Conservation (phyloP, 1,140 invertebrate genomes). For the Drosophila dunni region DNA sequence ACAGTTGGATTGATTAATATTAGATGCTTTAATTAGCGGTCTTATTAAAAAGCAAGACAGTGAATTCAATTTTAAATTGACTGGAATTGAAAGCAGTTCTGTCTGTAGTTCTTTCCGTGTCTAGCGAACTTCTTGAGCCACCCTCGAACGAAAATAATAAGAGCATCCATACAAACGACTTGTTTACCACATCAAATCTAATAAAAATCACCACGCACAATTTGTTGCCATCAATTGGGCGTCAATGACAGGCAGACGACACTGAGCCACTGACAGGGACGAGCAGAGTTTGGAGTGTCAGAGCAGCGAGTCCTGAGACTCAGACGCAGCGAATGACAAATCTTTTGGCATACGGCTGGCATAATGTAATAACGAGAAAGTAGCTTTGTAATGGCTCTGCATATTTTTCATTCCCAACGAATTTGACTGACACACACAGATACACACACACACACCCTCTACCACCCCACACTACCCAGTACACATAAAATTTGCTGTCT, state of each 20-base stretch:
- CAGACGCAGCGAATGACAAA: constrained; percentile 22
- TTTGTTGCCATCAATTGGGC: constrained; percentile 60
- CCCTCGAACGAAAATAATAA: background rate
- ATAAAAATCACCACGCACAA: constrained; percentile 61
- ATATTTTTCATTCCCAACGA: constrained; percentile 26
- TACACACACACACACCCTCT: background rate
- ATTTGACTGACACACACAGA: constrained; percentile 22
- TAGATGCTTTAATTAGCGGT: constrained; percentile 2
- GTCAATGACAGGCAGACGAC: constrained; percentile 30
- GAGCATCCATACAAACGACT: constrained; percentile 20
- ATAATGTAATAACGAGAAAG: constrained; percentile 39
- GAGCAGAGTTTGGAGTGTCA: background rate
- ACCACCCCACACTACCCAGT: background rate
- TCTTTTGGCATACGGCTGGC: constrained; percentile 29
- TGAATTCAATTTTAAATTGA: background rate
- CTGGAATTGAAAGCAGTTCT: background rate
- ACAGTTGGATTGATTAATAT: constrained; percentile 20
- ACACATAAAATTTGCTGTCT: constrained; percentile 14
- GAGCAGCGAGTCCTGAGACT: background rate
- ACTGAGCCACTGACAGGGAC: background rate
- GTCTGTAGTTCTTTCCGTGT: background rate
- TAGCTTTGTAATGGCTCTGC: constrained; percentile 38
- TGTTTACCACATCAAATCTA: constrained; percentile 62
- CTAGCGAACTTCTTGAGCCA: background rate
- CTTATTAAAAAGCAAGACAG: background rate